Percentiles rank a stretch among this genome's conserved stretches.
These are phyloP conservation scores for Ridgeia piscesae DNA, from an alignment of 1,140 invertebrate species.

Conservation along the genomic window DNA sequence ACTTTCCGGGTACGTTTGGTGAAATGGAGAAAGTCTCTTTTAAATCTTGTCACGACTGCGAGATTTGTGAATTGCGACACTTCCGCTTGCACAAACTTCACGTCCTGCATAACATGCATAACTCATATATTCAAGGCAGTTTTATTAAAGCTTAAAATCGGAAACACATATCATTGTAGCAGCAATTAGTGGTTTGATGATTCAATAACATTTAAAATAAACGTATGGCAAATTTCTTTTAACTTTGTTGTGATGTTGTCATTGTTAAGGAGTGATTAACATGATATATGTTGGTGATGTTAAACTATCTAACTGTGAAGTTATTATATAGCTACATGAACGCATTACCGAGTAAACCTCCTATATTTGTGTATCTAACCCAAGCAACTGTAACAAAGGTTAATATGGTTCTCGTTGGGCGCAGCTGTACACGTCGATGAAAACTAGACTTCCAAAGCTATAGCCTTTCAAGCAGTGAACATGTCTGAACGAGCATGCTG, in stretches of 20 bases:
- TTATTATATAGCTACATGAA: not conserved
- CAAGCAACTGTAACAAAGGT: not conserved
- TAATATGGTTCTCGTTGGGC: not conserved
- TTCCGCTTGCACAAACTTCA: constrained; percentile 50
- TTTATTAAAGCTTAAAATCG: not conserved
- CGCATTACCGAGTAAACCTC: not conserved
- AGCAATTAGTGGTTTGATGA: not conserved
- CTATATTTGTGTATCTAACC: not conserved
- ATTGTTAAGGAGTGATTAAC: not conserved
- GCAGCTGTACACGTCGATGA: not conserved
- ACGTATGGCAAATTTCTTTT: not conserved
- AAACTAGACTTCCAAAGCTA: not conserved
- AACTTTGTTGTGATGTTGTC: not conserved
- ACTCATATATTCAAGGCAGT: not conserved
- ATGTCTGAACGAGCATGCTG: not conserved
- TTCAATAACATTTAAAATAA: not conserved
- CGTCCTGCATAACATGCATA: constrained; percentile 39
- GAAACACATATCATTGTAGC: not conserved
- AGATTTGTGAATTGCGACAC: constrained; percentile 38
- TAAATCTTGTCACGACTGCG: constrained; percentile 49
- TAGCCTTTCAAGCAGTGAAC: not conserved
- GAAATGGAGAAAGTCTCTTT: constrained; percentile 48
- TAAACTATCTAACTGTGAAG: not conserved
- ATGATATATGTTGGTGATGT: not conserved
- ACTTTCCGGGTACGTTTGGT: constrained; percentile 40